Percentiles rank a stretch among this genome's conserved stretches.
These are phyloP conservation scores for Lordiphosa mommai DNA, from an alignment of 1,140 invertebrate species.

Conservation along the genomic window DNA sequence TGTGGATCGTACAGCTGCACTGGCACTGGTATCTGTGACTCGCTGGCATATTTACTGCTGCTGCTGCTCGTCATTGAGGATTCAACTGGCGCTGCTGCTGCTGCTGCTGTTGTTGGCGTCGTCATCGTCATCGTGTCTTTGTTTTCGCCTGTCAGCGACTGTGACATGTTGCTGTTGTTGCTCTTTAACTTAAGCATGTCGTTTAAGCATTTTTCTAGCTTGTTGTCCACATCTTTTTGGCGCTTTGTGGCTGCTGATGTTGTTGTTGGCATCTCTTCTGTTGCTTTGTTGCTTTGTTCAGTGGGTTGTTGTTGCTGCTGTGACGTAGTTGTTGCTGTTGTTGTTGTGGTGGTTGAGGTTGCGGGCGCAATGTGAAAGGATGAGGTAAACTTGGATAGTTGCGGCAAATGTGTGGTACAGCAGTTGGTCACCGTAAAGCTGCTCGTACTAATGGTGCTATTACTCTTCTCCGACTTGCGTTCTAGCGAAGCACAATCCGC, in stretches of 20 bases:
- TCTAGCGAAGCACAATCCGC: constrained; percentile 54
- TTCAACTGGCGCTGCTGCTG: constrained; percentile 8
- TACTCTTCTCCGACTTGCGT: constrained; percentile 75
- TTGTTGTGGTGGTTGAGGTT: constrained; percentile 6
- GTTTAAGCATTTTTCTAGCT: constrained; percentile 74
- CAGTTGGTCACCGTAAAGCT: constrained; percentile 75
- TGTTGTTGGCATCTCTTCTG: constrained; percentile 10
- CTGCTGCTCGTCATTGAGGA: constrained; percentile 17
- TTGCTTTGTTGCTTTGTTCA: constrained; percentile 25
- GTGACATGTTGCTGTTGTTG: constrained; percentile 50
- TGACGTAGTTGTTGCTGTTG: constrained; percentile 12
- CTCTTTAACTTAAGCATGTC: constrained; percentile 75
- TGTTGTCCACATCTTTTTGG: constrained; percentile 78
- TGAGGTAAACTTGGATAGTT: constrained; percentile 75
- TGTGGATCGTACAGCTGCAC: constrained; percentile 64
- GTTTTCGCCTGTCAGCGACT: constrained; percentile 51
- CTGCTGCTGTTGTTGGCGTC: constrained; percentile 8
- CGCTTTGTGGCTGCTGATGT: constrained; percentile 60
- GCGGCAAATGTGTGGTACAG: constrained; percentile 71
- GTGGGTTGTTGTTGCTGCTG: constrained; percentile 17
- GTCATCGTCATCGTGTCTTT: constrained; percentile 36
- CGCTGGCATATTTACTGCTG: constrained; percentile 36
- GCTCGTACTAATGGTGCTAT: constrained; percentile 71
- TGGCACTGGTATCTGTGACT: constrained; percentile 65
- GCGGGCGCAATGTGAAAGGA: constrained; percentile 66